phyloP scores from a whole-genome alignment of 23 tunicate genomes.

The Styela plicata region DNA sequence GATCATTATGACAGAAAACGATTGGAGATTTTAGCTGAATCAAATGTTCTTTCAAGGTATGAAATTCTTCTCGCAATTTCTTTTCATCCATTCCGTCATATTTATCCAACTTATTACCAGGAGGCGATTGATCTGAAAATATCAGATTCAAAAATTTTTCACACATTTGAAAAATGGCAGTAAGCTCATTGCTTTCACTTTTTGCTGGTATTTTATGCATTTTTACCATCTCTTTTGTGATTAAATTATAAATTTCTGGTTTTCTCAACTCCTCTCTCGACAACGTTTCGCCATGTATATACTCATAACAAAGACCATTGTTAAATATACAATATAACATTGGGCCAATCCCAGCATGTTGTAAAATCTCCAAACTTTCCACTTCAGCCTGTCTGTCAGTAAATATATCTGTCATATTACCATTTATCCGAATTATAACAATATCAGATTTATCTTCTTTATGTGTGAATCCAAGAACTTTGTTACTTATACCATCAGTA shows the following conservation, averaged over 20 bases:
- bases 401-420: conserved; percentile 69
- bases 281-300: conserved; percentile 49
- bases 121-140: conserved; percentile 7
- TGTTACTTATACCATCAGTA: conserved; percentile 84
- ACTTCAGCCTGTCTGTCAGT: conserved; percentile 66
- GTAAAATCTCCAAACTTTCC: conserved; percentile 46
- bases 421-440: conserved; percentile 73
- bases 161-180: background rate
- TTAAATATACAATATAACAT: conserved; percentile 64
- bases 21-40: conserved; percentile 42
- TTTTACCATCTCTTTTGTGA: conserved; percentile 59
- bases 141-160: conserved; percentile 18
- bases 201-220: conserved; percentile 58
- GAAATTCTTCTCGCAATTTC: conserved; percentile 34
- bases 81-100: background rate
- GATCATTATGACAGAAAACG: conserved; percentile 87
- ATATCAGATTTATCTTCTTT: conserved; percentile 30
- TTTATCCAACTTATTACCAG: background rate
- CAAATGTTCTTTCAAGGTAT: conserved; percentile 38
- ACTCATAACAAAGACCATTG: conserved; percentile 86
- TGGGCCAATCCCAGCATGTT: conserved; percentile 64
- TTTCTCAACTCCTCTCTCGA: conserved; percentile 38
- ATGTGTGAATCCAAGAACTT: conserved; percentile 67
- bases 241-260: conserved; percentile 33
- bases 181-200: background rate